These are phyloP conservation scores for Macropus fuliginosus DNA, from an alignment of 2,797 vertebrate genomes.

Conservation along the genomic window DNA sequence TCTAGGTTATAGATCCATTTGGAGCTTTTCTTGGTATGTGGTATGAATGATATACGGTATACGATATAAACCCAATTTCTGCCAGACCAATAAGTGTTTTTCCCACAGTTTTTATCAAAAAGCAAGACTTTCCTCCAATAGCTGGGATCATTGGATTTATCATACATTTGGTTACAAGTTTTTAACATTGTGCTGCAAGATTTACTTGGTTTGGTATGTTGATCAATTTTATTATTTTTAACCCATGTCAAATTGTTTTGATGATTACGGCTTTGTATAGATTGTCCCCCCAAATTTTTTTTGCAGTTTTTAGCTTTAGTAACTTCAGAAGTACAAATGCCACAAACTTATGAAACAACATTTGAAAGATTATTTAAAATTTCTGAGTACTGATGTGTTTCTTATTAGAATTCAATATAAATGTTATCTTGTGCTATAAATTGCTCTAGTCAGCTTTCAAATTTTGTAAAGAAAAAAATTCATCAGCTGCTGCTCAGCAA, in stretches of 20 bases:
- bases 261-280: neutral
- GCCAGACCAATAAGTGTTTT: neutral
- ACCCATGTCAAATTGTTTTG: neutral
- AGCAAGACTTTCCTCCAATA: neutral
- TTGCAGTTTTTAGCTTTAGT: neutral
- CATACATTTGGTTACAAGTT: neutral
- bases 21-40: neutral
- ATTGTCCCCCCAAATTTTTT: neutral
- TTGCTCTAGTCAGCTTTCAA: neutral
- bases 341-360: neutral
- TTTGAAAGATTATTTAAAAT: neutral
- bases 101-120: neutral
- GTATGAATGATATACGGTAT: neutral
- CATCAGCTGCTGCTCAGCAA: neutral
- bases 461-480: neutral
- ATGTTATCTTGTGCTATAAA: neutral
- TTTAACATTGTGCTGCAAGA: neutral
- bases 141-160: neutral
- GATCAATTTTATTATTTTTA: neutral
- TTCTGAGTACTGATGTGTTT: neutral
- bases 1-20: neutral
- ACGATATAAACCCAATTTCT: neutral
- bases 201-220: neutral
- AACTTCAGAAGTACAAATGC: neutral
- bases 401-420: neutral